phyloP scores from a whole-genome alignment of 2,113 vertebrate species.

The Corapipo altera region DNA sequence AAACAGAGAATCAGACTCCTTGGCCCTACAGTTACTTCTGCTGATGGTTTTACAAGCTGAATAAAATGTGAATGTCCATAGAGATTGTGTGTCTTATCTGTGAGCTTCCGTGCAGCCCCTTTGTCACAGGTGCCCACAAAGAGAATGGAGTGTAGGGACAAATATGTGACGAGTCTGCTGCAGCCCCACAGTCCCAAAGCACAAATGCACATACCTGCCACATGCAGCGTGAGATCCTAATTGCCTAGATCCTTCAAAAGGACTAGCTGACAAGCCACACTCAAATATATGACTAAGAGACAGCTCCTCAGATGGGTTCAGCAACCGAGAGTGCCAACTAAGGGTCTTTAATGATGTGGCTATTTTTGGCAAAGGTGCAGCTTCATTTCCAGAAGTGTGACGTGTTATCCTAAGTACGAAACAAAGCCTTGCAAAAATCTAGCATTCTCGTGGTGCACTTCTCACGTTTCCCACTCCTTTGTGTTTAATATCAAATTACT shows the following conservation, averaged over 20 bases:
- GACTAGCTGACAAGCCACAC: neutral
- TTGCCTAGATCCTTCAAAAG: neutral
- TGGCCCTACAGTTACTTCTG: neutral
- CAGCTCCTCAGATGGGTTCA: accelerated
- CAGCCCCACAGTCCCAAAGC: neutral
- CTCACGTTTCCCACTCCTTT: neutral
- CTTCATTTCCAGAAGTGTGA: neutral
- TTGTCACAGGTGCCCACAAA: neutral
- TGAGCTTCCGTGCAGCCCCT: neutral
- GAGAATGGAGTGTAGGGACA: too few species aligned
- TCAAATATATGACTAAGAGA: neutral
- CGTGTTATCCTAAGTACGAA: neutral
- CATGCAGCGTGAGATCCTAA: neutral
- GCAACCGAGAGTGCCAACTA: neutral
- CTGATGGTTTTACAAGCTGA: neutral
- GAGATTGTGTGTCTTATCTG: neutral
- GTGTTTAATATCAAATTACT: neutral
- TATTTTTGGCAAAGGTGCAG: neutral
- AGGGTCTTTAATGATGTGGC: neutral
- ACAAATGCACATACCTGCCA: neutral
- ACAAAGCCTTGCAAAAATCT: neutral
- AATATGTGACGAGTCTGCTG: accelerated
- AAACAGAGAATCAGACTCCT: neutral
- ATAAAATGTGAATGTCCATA: neutral
- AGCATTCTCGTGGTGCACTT: neutral